phyloP scores from a whole-genome alignment of 2,888 invertebrate species.

The Isotomurus palustris region DNA sequence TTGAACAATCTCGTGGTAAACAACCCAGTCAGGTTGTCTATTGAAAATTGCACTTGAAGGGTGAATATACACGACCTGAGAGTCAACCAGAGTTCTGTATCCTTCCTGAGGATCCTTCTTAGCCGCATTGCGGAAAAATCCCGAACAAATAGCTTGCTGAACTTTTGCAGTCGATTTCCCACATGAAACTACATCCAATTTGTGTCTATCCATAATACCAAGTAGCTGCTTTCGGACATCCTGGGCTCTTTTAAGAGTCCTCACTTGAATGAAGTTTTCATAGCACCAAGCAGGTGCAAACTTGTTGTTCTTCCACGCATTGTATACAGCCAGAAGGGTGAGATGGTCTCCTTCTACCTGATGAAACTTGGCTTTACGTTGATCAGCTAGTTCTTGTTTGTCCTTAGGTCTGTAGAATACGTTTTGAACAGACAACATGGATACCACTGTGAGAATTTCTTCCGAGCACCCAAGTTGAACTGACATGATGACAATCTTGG shows the following conservation, averaged over 20 bases:
- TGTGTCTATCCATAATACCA: slow-evolving; percentile 96
- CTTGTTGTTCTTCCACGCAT: slow-evolving; percentile 99
- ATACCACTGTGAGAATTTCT: slow-evolving; percentile 96
- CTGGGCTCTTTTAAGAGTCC: slow-evolving; percentile 93
- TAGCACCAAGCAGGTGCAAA: slow-evolving; percentile 99
- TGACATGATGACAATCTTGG: slow-evolving; percentile 99
- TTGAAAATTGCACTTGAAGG: slow-evolving; percentile 97
- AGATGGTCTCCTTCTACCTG: slow-evolving; percentile 98
- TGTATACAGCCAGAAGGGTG: slow-evolving; percentile 95
- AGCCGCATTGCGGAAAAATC: slow-evolving; percentile 97
- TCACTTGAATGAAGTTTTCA: slow-evolving; percentile 96
- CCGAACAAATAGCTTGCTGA: slow-evolving; percentile 97
- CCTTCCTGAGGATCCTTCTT: slow-evolving; percentile 98
- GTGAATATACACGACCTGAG: slow-evolving; percentile 98
- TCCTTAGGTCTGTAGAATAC: slow-evolving; percentile 94
- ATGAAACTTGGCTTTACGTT: slow-evolving; percentile 98
- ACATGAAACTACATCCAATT: slow-evolving; percentile 92
- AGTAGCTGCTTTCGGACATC: slow-evolving; percentile 96
- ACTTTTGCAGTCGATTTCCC: slow-evolving; percentile 91
- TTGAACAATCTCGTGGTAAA: slow-evolving; percentile 97
- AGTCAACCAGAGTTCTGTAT: slow-evolving; percentile 94
- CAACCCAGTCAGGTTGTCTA: slow-evolving; percentile 98
- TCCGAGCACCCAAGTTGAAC: slow-evolving; percentile 96
- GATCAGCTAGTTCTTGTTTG: slow-evolving; percentile 94
- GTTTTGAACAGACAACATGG: slow-evolving; percentile 98